A percentile compares a stretch with the other conserved stretches of the same genome.
These are phyloP conservation scores for Callinectes sapidus DNA, from an alignment of 2,888 invertebrate species.

Conservation along the genomic window DNA sequence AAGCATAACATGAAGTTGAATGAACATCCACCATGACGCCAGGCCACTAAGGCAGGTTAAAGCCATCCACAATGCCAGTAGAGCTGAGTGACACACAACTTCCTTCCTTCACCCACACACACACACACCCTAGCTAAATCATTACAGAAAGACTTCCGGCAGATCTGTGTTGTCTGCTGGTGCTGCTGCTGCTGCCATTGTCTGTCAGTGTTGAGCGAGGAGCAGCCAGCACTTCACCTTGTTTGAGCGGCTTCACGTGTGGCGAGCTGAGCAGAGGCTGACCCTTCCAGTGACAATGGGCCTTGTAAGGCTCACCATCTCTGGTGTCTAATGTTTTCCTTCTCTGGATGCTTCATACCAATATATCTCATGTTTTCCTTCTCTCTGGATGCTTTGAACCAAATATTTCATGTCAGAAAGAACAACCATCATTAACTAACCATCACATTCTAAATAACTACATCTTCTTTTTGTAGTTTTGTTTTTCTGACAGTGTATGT, in stretches of 20 bases:
- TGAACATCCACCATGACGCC: not conserved
- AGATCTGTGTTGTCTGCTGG: not conserved
- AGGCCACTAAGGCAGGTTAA: not conserved
- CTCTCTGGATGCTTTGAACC: not conserved
- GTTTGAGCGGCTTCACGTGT: constrained; percentile 12
- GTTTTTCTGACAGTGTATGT: not conserved
- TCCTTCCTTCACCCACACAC: not conserved
- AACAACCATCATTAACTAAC: not conserved
- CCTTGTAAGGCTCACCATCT: not conserved
- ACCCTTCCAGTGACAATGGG: not conserved
- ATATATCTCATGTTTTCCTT: not conserved
- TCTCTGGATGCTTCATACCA: not conserved
- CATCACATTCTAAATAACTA: constrained; percentile 2
- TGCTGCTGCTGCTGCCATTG: not conserved
- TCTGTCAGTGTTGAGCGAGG: not conserved
- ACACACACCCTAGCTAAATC: not conserved
- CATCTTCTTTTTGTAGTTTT: constrained; percentile 24
- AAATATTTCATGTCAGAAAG: not conserved
- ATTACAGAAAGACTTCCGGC: constrained; percentile 1
- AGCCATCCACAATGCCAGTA: constrained; percentile 28
- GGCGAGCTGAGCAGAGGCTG: not conserved
- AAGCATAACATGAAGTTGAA: not conserved
- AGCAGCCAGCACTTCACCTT: not conserved
- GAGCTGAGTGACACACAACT: not conserved
- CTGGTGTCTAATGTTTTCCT: not conserved